A percentile compares a stretch with the other conserved stretches of the same genome.
Evolutionary conservation across 2,888 invertebrate species (phyloP).

Genomic region (Pseudococcus longispinus): DNA sequence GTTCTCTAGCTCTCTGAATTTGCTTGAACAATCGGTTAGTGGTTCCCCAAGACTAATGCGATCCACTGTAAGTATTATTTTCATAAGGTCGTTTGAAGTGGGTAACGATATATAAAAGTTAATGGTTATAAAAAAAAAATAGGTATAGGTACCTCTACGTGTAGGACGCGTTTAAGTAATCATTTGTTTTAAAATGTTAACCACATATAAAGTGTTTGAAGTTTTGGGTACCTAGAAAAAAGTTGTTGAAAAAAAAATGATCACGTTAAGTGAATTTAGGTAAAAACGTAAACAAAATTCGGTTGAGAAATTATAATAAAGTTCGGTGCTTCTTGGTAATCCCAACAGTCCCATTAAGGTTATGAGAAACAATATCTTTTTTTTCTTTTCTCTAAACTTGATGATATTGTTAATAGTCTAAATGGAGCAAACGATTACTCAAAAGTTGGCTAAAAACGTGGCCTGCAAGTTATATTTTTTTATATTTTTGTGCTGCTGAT

Average conservation of each 20-base stretch:
- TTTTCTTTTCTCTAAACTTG: conserved; percentile 41
- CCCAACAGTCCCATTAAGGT: conserved; percentile 53
- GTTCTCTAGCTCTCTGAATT: too few species aligned
- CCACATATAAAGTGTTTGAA: conserved; percentile 10
- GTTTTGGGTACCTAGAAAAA: background rate
- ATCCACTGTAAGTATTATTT: background rate
- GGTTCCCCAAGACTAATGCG: background rate
- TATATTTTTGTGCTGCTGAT: conserved; percentile 30
- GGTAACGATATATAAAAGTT: background rate
- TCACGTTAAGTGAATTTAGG: conserved; percentile 54
- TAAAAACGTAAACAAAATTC: conserved; percentile 46
- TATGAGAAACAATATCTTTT: conserved; percentile 53
- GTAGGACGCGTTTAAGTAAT: conserved; percentile 35
- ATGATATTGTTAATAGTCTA: conserved; percentile 55
- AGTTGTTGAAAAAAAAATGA: conserved; percentile 42
- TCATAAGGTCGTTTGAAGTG: background rate
- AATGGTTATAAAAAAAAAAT: background rate
- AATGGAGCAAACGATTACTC: conserved; percentile 55
- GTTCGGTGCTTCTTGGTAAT: conserved; percentile 47
- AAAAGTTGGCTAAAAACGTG: conserved; percentile 37
- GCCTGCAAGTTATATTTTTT: conserved; percentile 32
- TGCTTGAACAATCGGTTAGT: background rate
- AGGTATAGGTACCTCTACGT: background rate
- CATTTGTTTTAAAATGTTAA: background rate
- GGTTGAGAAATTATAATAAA: conserved; percentile 35